These are phyloP conservation scores for Ceratina calcarata DNA, from an alignment of 1,140 invertebrate species.

Conservation along the genomic window DNA sequence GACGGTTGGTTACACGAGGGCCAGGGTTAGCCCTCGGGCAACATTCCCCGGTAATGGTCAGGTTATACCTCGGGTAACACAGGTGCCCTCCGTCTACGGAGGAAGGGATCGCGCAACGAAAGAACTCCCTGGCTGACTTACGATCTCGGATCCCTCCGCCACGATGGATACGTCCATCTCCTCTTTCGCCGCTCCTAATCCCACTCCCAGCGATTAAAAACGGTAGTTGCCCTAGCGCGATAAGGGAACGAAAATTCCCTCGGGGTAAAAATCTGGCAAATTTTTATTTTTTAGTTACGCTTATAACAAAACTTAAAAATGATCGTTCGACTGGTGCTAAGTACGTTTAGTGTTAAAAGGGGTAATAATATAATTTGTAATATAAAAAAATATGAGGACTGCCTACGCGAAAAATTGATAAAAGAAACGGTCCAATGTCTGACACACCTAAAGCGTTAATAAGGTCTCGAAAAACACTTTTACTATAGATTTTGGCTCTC, in stretches of 20 bases:
- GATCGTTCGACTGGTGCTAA: no score
- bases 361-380: no score
- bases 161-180: background rate
- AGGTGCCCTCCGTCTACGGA: constrained; percentile 70
- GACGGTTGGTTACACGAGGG: constrained; percentile 63
- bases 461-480: constrained; percentile 9
- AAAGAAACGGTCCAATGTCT: no score
- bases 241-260: no score
- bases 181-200: constrained; percentile 3
- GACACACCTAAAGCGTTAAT: no score
- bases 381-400: no score
- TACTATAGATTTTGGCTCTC: constrained; percentile 18
- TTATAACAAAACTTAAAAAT: no score
- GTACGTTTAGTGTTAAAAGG: no score
- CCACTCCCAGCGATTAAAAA: constrained; percentile 10
- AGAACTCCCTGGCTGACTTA: constrained; percentile 52
- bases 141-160: constrained; percentile 15
- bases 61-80: constrained; percentile 78
- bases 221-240: background rate
- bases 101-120: constrained; percentile 51
- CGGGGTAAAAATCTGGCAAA: no score
- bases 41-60: constrained; percentile 78
- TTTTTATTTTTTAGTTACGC: no score
- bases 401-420: no score
- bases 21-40: constrained; percentile 74